These are phyloP conservation scores for Leucoraja ocellata DNA, from an alignment of 2,797 vertebrate species.

Conservation along the genomic window DNA sequence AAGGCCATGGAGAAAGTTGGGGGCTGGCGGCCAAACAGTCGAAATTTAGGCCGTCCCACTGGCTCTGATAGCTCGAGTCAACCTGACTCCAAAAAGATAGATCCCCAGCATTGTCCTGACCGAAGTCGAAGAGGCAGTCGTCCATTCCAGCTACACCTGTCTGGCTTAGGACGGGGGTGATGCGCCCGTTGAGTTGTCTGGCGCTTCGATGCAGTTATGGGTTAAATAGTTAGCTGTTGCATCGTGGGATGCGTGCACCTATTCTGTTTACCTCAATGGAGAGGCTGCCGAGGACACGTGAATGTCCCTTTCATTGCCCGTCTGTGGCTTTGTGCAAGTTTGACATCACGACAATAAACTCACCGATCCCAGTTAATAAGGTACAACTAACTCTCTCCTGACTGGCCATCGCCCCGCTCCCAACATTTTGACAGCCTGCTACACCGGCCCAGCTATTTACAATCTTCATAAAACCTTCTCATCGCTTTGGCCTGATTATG, in stretches of 20 bases:
- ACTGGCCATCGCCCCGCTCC: too few relatives aligned
- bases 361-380: conserved; percentile 54
- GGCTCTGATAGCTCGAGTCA: conserved; percentile 51
- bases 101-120: conserved; percentile 54
- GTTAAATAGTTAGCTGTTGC: conserved; percentile 58
- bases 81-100: conserved; percentile 61
- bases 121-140: conserved; percentile 54
- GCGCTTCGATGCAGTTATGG: background rate
- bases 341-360: conserved; percentile 51
- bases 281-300: conserved; percentile 56
- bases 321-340: conserved; percentile 48
- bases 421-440: conserved; percentile 42
- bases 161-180: background rate
- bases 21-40: conserved; percentile 48
- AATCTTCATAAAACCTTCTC: background rate
- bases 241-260: conserved; percentile 47
- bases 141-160: conserved; percentile 49
- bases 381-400: conserved; percentile 50
- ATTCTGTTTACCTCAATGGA: conserved; percentile 54
- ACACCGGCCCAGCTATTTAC: background rate
- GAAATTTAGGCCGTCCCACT: conserved; percentile 55
- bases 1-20: conserved; percentile 54
- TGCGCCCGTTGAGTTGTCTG: accelerated
- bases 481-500: background rate
- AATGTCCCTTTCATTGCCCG: conserved; percentile 40